Evolutionary conservation across 2,113 vertebrate genomes (phyloP).

Genomic region (Centrocercus urophasianus): DNA sequence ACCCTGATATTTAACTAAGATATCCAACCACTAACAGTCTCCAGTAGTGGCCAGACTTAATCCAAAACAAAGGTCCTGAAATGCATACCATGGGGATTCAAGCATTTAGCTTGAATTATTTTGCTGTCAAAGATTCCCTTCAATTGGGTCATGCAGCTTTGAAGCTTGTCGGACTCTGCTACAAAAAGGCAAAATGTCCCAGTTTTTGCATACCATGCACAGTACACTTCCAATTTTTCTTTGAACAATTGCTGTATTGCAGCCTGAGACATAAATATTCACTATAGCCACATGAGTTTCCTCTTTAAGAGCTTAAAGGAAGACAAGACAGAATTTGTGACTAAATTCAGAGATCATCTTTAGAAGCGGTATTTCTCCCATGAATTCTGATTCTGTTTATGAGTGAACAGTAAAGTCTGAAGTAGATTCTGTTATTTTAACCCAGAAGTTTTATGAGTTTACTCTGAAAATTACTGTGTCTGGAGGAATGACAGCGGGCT

Average conservation of each 20-base stretch:
- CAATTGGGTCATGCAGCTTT: not conserved
- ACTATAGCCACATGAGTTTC: not conserved
- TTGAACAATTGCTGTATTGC: not conserved
- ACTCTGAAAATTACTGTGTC: not conserved
- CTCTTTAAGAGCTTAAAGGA: not conserved
- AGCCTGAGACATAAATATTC: not conserved
- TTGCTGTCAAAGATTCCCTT: not conserved
- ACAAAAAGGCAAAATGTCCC: not conserved
- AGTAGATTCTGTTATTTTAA: not conserved
- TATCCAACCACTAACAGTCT: not conserved
- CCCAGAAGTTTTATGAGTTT: not conserved
- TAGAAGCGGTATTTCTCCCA: rapidly evolving
- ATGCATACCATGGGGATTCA: not conserved
- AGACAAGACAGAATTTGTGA: not conserved
- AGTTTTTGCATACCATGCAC: not conserved
- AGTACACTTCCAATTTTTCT: not conserved
- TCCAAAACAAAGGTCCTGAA: not conserved
- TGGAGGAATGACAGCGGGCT: not conserved
- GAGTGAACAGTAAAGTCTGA: not conserved
- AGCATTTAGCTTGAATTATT: not conserved
- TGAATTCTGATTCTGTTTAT: not conserved
- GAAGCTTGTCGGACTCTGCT: not conserved
- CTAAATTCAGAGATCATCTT: not conserved
- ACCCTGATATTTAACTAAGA: not conserved
- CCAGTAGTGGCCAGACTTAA: not conserved